Evolutionary conservation across 2,797 vertebrate genomes (phyloP).

Genomic region (Sebastolobus altivelis): DNA sequence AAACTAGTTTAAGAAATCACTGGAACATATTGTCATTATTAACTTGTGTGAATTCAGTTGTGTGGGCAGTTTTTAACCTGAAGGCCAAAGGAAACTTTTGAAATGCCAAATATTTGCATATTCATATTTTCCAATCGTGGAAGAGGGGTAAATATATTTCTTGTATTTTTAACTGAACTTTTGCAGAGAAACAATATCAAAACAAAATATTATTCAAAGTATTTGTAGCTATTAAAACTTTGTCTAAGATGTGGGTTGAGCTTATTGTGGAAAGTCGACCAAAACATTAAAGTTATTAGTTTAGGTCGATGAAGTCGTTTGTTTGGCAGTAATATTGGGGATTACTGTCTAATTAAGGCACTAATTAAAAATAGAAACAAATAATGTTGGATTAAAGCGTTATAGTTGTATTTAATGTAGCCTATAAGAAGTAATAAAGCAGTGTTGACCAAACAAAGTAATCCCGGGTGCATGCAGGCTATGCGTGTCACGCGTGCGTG

Average conservation of each 20-base stretch:
- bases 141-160: too few relatives aligned
- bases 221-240: not conserved
- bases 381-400: not conserved
- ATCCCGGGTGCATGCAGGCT: not conserved
- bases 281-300: not conserved
- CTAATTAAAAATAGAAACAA: not conserved
- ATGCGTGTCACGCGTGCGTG: slow-evolving; percentile 1
- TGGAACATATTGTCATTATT: not conserved
- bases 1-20: not conserved
- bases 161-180: not conserved
- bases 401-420: not conserved
- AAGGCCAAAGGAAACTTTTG: not conserved
- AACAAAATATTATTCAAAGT: not conserved
- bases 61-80: not conserved
- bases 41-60: not conserved
- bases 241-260: not conserved
- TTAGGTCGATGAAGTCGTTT: not conserved
- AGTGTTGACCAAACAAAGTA: not conserved
- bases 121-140: not conserved
- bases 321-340: not conserved
- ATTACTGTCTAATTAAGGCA: not conserved
- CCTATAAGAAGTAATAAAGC: not conserved
- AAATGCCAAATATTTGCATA: not conserved
- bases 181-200: not conserved
- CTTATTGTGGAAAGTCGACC: not conserved